Percentiles rank a stretch among this genome's conserved stretches.
These are phyloP conservation scores for Bubo blakistoni DNA, from an alignment of 2,113 vertebrate genomes.

Conservation along the genomic window DNA sequence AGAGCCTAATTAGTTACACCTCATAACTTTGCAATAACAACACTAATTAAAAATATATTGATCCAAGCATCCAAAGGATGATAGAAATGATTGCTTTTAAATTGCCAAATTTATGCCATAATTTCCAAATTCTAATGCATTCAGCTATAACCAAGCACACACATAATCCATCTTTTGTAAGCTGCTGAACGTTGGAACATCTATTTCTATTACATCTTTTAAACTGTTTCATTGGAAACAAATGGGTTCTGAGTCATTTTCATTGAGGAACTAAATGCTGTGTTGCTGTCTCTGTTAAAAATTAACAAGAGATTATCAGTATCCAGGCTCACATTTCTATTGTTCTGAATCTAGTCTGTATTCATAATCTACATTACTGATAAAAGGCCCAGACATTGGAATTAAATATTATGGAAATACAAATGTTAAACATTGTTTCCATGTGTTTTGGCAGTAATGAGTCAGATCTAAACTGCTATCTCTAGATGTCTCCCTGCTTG, in stretches of 20 bases:
- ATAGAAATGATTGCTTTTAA: not conserved
- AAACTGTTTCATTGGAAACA: not conserved
- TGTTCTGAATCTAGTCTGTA: not conserved
- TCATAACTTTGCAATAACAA: not conserved
- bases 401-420: constrained; percentile 2
- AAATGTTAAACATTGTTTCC: constrained; percentile 13
- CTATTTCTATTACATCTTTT: not conserved
- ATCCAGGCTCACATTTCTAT: not conserved
- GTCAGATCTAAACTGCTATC: not conserved
- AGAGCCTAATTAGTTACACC: not conserved
- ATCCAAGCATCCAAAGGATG: not conserved
- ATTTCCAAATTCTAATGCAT: not conserved
- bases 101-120: not conserved
- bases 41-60: not conserved
- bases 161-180: not conserved
- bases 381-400: constrained; percentile 15
- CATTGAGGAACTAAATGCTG: not conserved
- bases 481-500: not conserved
- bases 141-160: not conserved
- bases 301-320: not conserved
- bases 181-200: not conserved
- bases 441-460: constrained; percentile 1
- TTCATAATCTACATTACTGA: not conserved
- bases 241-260: not conserved
- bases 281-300: not conserved